A percentile compares a stretch with the other conserved stretches of the same genome.
phyloP scores from a whole-genome alignment of 1,140 invertebrate species.

The Papilio dardanus region DNA sequence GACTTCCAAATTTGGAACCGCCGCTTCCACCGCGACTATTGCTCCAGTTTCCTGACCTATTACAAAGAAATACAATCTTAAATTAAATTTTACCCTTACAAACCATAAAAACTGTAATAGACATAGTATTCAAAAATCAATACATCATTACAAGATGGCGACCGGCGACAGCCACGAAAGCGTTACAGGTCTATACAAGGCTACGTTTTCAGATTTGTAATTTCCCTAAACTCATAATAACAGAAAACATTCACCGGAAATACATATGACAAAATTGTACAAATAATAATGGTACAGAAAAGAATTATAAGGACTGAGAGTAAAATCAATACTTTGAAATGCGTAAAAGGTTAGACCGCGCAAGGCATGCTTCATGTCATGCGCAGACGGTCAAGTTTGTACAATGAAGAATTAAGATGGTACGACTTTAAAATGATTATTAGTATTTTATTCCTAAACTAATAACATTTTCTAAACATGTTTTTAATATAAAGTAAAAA shows the following conservation, averaged over 20 bases:
- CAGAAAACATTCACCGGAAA: neutral
- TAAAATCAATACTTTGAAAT: constrained; percentile 26
- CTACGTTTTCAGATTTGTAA: neutral
- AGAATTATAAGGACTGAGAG: neutral
- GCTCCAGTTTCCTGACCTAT: constrained; percentile 76
- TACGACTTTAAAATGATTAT: neutral
- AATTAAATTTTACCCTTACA: neutral
- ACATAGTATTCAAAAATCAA: neutral
- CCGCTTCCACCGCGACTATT: constrained; percentile 74
- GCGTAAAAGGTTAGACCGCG: neutral
- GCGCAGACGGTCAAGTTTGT: neutral
- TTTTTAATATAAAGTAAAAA: neutral
- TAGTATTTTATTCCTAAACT: neutral
- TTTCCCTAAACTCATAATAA: neutral
- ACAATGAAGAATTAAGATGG: neutral
- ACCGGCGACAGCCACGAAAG: neutral
- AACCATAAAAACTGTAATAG: neutral
- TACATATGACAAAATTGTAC: neutral
- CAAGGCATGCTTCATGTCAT: constrained; percentile 15
- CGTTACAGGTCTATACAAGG: neutral
- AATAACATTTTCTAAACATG: neutral
- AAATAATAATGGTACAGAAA: neutral
- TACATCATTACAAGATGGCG: constrained; percentile 10
- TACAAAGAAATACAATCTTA: constrained; percentile 39
- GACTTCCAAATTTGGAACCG: constrained; percentile 68